phyloP scores from a whole-genome alignment of 2,113 vertebrate species.

The Mormyrus lacerda region DNA sequence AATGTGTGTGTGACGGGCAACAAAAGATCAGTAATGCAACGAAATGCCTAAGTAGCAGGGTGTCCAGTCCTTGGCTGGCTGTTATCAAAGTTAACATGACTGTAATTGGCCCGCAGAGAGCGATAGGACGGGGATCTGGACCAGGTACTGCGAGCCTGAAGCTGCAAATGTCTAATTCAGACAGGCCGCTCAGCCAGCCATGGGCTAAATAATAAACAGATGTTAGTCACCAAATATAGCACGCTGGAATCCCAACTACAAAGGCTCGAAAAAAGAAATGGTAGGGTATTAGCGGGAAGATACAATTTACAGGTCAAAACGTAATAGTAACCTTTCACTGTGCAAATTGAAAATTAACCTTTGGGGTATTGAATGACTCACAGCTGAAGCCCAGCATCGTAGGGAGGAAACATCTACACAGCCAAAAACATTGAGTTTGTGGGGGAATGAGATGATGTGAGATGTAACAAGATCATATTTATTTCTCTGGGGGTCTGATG shows the following conservation, averaged over 20 bases:
- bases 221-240: conserved; percentile 73
- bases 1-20: background rate
- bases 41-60: background rate
- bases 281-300: conserved; percentile 69
- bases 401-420: conserved; percentile 29
- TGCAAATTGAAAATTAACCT: conserved; percentile 79
- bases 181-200: conserved; percentile 62
- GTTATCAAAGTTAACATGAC: conserved; percentile 63
- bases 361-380: conserved; percentile 60
- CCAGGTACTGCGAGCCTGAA: conserved; percentile 48
- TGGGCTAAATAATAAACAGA: conserved; percentile 75
- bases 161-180: conserved; percentile 56
- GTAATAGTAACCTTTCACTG: conserved; percentile 72
- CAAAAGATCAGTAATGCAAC: background rate
- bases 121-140: conserved; percentile 43
- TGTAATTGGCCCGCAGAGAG: conserved; percentile 59
- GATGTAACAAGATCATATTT: conserved; percentile 43
- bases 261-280: conserved; percentile 67
- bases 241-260: conserved; percentile 57
- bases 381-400: conserved; percentile 45
- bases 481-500: conserved; percentile 27
- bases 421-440: conserved; percentile 27
- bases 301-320: conserved; percentile 77
- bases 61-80: background rate
- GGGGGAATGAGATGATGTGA: background rate